Percentiles rank a stretch among this genome's conserved stretches.
These are phyloP conservation scores for Cydia amplana DNA, from an alignment of 1,140 invertebrate species.

Conservation along the genomic window DNA sequence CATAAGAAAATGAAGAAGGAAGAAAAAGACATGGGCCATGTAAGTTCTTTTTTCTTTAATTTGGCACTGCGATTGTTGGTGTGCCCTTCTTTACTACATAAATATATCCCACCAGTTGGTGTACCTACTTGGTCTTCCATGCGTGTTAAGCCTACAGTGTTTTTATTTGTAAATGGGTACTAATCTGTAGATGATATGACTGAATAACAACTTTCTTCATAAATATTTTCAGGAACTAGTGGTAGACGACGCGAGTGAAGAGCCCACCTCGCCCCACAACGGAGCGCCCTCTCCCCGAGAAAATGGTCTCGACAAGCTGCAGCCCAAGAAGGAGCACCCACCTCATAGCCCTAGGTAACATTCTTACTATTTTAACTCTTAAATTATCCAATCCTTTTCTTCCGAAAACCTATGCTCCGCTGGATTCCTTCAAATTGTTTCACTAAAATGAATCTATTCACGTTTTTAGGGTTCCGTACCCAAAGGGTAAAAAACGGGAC, in stretches of 20 bases:
- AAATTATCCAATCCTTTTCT: background rate
- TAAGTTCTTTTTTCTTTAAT: slow-evolving; percentile 76
- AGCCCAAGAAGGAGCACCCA: slow-evolving; percentile 78
- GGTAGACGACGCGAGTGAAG: slow-evolving; percentile 94
- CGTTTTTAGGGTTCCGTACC: no score
- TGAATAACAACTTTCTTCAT: background rate
- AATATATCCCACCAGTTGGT: background rate
- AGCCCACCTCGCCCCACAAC: slow-evolving; percentile 86
- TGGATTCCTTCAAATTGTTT: no score
- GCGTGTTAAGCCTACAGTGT: no score
- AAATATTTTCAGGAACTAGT: slow-evolving; percentile 89
- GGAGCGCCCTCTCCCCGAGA: slow-evolving; percentile 89
- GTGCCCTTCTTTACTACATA: no score
- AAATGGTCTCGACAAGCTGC: slow-evolving; percentile 83
- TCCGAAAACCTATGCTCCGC: no score
- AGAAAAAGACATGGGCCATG: slow-evolving; percentile 89
- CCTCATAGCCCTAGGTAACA: slow-evolving; percentile 75
- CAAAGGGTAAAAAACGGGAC: no score
- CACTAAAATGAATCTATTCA: no score
- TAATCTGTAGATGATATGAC: background rate
- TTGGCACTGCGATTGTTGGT: background rate
- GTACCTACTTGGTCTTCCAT: background rate
- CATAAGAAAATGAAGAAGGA: slow-evolving; percentile 88
- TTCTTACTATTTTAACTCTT: slow-evolving; percentile 30
- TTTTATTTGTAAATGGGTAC: background rate